phyloP scores from a whole-genome alignment of 2,113 vertebrate genomes.

The Megalops atlanticus region DNA sequence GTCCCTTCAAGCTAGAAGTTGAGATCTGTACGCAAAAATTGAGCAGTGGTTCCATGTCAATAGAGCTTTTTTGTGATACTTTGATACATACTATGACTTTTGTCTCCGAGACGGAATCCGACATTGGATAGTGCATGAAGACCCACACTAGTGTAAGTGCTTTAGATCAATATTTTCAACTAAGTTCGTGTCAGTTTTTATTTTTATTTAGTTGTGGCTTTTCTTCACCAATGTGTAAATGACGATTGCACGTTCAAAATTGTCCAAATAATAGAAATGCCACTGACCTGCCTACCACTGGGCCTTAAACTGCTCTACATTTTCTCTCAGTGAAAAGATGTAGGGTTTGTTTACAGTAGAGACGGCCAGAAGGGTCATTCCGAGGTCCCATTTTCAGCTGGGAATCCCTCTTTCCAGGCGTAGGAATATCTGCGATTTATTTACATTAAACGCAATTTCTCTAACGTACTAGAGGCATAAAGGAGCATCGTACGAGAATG shows the following conservation, averaged over 20 bases:
- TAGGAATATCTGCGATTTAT: conserved; percentile 6
- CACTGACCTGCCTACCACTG: background rate
- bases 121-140: background rate
- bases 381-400: conserved; percentile 55
- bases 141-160: conserved; percentile 25
- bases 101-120: background rate
- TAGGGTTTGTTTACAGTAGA: background rate
- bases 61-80: background rate
- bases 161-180: background rate
- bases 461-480: conserved; percentile 1
- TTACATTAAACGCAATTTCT: conserved; percentile 1
- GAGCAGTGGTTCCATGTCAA: background rate
- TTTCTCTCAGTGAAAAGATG: conserved; percentile 14
- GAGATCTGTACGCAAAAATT: background rate
- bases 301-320: background rate
- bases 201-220: background rate
- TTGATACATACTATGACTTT: background rate
- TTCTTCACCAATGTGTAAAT: background rate
- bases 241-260: background rate
- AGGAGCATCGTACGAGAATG: conserved; percentile 25
- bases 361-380: conserved; percentile 51
- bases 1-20: background rate
- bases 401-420: conserved; percentile 5
- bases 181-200: background rate
- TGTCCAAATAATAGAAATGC: background rate